These are phyloP conservation scores for Grallaria varia DNA, from an alignment of 2,113 vertebrate species.

Conservation along the genomic window DNA sequence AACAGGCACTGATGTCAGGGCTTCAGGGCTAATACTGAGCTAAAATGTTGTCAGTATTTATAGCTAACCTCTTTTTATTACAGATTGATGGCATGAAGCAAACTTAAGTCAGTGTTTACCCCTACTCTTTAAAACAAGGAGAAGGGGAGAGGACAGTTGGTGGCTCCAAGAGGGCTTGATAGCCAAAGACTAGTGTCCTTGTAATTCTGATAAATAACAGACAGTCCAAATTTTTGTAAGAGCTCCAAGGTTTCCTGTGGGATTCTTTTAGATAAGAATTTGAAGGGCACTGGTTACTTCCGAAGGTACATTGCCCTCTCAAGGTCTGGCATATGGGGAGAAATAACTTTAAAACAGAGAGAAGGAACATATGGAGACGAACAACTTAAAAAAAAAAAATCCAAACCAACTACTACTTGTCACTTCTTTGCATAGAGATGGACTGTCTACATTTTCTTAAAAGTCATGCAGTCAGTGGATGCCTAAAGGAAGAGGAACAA, in stretches of 20 bases:
- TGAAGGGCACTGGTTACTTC: conserved; percentile 45
- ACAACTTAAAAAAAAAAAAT: background rate
- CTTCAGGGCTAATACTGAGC: background rate
- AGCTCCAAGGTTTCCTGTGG: conserved; percentile 64
- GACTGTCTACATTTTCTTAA: background rate
- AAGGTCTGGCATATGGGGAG: conserved; percentile 18
- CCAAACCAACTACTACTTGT: background rate
- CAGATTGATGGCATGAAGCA: background rate
- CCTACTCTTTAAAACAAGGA: conserved; percentile 6
- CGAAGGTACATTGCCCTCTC: conserved; percentile 35
- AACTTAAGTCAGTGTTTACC: background rate
- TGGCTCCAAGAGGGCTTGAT: conserved; percentile 19
- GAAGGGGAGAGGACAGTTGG: background rate
- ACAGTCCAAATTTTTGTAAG: conserved; percentile 51
- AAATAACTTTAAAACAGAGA: background rate
- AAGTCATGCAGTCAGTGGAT: background rate
- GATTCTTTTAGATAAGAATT: conserved; percentile 69
- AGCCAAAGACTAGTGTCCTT: conserved; percentile 60
- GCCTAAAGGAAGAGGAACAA: background rate
- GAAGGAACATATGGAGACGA: background rate
- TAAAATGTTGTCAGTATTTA: conserved; percentile 22
- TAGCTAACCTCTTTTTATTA: conserved; percentile 18
- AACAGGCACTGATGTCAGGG: conserved; percentile 23
- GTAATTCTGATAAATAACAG: conserved; percentile 61
- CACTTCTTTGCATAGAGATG: background rate